Conservation (phyloP, 2,113 vertebrate species). For the Butastur rufipennis region DNA sequence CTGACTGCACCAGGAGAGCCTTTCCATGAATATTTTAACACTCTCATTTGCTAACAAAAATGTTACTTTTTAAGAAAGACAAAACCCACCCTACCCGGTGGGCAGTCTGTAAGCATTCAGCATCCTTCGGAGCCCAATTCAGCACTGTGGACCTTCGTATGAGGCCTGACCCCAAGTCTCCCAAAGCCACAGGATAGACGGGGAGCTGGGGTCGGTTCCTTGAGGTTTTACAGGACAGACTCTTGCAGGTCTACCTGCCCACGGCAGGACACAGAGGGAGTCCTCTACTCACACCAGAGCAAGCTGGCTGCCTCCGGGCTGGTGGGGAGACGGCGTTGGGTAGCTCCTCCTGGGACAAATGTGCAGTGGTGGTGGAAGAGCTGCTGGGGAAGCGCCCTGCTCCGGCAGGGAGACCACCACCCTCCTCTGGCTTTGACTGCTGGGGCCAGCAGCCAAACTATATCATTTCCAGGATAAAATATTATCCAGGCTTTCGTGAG, state of each 20-base stretch:
- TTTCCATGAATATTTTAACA: background rate
- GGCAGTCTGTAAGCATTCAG: background rate
- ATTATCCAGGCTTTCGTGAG: background rate
- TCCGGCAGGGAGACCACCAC: background rate
- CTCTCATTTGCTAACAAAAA: background rate
- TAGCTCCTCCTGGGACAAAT: background rate
- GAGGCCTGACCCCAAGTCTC: background rate
- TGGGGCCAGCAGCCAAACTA: background rate
- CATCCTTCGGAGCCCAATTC: background rate
- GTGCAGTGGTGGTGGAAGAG: background rate
- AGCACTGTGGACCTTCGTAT: background rate
- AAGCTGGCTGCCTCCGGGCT: background rate
- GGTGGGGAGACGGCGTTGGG: rapidly evolving
- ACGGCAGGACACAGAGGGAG: background rate
- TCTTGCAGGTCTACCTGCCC: background rate
- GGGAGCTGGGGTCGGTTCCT: background rate
- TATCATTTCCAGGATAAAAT: background rate
- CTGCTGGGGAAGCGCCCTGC: background rate
- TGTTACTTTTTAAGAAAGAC: background rate
- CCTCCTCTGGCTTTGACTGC: background rate
- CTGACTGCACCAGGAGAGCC: background rate
- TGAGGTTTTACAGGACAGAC: background rate
- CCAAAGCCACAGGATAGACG: background rate
- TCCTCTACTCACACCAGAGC: background rate
- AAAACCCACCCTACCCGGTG: rapidly evolving